Evolutionary conservation across 2,888 invertebrate species (phyloP).

Genomic region (Nephrotoma flavescens): DNA sequence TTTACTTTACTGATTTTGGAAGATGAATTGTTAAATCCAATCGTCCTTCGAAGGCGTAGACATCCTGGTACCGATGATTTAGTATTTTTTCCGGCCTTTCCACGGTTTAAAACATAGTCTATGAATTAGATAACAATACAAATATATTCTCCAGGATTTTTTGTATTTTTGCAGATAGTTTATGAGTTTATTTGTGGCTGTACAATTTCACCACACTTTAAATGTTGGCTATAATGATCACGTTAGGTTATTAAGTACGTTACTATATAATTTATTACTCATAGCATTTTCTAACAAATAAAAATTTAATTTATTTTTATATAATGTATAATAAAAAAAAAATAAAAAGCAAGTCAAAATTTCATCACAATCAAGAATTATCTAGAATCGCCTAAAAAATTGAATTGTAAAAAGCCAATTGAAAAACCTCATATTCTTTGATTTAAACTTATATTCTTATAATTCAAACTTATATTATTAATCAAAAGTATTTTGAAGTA

Average conservation of each 20-base stretch:
- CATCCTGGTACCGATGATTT: no score
- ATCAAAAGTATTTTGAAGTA: slow-evolving; percentile 84
- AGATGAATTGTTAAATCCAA: no score
- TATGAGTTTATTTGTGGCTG: no score
- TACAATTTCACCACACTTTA: background rate
- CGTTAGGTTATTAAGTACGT: background rate
- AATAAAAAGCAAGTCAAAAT: background rate
- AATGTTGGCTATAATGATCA: background rate
- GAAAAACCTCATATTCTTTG: background rate
- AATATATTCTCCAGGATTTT: no score
- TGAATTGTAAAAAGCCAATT: background rate
- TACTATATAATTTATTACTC: background rate
- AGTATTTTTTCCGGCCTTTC: no score
- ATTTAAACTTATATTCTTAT: background rate
- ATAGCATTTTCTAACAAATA: background rate
- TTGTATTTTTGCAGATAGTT: no score
- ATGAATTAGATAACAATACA: no score
- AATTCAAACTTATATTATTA: slow-evolving; percentile 41
- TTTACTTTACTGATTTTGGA: no score
- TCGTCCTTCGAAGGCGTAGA: no score
- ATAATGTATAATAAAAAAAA: no score
- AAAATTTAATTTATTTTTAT: background rate
- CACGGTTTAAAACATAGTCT: no score
- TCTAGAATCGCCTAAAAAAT: background rate
- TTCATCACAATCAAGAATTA: background rate